Conservation (phyloP, 2,113 vertebrate species). For the Petroica traversi region DNA sequence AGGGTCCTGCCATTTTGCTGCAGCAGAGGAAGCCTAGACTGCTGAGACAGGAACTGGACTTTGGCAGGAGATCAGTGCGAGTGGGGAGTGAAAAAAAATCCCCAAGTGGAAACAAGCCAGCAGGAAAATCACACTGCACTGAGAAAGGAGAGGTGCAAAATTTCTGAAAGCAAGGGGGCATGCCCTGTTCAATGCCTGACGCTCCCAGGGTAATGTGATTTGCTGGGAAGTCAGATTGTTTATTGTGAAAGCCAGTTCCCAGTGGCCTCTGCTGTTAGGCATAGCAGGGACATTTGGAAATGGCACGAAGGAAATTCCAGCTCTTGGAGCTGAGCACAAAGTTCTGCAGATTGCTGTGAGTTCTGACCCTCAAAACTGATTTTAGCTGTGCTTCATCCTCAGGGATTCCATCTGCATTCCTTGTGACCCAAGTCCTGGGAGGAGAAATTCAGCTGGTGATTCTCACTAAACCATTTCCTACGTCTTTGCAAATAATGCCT, state of each 20-base stretch:
- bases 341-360: background rate
- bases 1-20: background rate
- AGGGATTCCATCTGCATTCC: background rate
- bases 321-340: background rate
- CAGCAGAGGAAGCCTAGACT: background rate
- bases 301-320: background rate
- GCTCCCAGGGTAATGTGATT: background rate
- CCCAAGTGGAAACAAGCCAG: background rate
- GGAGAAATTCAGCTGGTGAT: background rate
- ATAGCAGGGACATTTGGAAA: background rate
- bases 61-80: background rate
- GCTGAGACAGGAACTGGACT: background rate
- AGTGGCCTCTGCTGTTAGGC: background rate
- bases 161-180: background rate
- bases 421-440: background rate
- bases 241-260: background rate
- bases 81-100: background rate
- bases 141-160: background rate
- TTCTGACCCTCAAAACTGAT: background rate
- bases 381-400: background rate
- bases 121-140: background rate
- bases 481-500: background rate
- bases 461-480: background rate
- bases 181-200: background rate
- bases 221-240: background rate